phyloP scores from a whole-genome alignment of 2,797 vertebrate genomes.

The Rhabdomys pumilio region DNA sequence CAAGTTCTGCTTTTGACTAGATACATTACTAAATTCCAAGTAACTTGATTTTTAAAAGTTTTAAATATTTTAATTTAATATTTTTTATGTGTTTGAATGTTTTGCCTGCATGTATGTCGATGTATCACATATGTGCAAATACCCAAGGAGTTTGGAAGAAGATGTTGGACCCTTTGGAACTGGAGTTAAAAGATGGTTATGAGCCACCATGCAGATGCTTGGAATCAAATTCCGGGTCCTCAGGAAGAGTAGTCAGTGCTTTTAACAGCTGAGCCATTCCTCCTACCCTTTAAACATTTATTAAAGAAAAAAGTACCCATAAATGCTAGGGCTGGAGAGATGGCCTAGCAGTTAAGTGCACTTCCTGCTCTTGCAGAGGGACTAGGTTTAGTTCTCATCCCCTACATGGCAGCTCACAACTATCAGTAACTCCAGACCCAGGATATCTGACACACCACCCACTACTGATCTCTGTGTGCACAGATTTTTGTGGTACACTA shows the following conservation, averaged over 20 bases:
- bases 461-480: not conserved
- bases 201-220: not conserved
- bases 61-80: not conserved
- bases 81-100: not conserved
- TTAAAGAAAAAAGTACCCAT: not conserved
- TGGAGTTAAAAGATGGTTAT: not conserved
- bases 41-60: not conserved
- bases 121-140: not conserved
- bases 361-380: not conserved
- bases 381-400: not conserved
- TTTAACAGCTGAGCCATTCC: not conserved
- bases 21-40: constrained; percentile 20
- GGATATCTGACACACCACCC: not conserved
- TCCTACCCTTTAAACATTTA: not conserved
- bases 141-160: not conserved
- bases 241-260: not conserved
- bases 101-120: not conserved
- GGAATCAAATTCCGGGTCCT: not conserved
- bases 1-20: not conserved
- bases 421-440: not conserved
- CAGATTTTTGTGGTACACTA: not conserved
- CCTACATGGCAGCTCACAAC: not conserved
- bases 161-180: not conserved
- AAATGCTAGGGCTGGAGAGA: not conserved
- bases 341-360: not conserved